phyloP scores from a whole-genome alignment of 2,797 vertebrate genomes.

The Apogon hyalosoma region DNA sequence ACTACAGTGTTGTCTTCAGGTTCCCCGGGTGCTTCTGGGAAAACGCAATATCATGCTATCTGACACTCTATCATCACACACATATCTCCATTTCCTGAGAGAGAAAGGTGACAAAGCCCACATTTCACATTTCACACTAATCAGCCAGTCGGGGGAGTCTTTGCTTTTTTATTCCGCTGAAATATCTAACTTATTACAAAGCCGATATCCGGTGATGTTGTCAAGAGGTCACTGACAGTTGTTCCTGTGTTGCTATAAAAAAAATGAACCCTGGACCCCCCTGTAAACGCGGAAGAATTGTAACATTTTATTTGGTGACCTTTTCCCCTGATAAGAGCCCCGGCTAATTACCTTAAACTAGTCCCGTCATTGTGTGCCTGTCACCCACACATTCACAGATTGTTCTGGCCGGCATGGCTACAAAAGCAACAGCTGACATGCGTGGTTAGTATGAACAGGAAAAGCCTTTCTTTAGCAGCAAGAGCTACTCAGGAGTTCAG shows the following conservation, averaged over 20 bases:
- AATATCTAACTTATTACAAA: slow-evolving; percentile 73
- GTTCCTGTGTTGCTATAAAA: slow-evolving; percentile 17
- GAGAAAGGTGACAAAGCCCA: slow-evolving; percentile 67
- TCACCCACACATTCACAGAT: slow-evolving; percentile 55
- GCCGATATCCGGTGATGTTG: slow-evolving; percentile 41
- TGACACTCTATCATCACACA: slow-evolving; percentile 82
- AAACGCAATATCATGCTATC: slow-evolving; percentile 82
- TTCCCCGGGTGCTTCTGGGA: slow-evolving; percentile 67
- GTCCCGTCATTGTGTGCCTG: slow-evolving; percentile 64
- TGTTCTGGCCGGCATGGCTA: slow-evolving; percentile 18
- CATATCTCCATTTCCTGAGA: slow-evolving; percentile 79
- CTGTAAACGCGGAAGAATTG: slow-evolving; percentile 51
- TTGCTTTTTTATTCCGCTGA: slow-evolving; percentile 66
- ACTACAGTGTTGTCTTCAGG: slow-evolving; percentile 57
- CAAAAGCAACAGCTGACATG: slow-evolving; percentile 43
- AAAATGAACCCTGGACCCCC: slow-evolving; percentile 11
- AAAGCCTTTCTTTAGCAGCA: slow-evolving; percentile 18
- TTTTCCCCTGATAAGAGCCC: slow-evolving; percentile 58
- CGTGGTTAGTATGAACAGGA: slow-evolving; percentile 30
- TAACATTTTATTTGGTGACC: slow-evolving; percentile 73
- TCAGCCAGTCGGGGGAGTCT: slow-evolving; percentile 67
- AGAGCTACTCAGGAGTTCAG: slow-evolving; percentile 1
- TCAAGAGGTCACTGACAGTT: slow-evolving; percentile 39
- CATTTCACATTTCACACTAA: slow-evolving; percentile 73
- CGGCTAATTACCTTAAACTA: slow-evolving; percentile 69